Evolutionary conservation across 2,888 invertebrate species (phyloP), one percentile per base, ranked within the genome.

Genomic region (Leptinotarsa rubiginosa): DNA sequence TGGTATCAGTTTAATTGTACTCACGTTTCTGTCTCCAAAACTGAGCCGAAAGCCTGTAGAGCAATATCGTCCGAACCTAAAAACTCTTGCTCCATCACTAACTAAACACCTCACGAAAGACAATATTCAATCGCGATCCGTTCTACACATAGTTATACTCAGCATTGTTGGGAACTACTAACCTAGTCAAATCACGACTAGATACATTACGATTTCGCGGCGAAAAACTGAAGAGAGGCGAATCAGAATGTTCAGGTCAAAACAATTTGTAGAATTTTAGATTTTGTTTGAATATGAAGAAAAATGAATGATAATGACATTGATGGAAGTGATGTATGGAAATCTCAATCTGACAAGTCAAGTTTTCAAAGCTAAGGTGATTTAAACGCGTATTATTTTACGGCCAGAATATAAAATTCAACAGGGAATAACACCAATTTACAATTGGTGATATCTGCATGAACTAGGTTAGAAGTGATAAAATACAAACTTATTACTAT

Each of bases 61-160:
- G 66, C 76, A 65, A 79, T 77, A 20, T 78, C 75, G 54, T 75
- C 77, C 12, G 78, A 68, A 50, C 75, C 70, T 56, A 77, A 69
- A 73, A 75, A 75, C 67, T 77, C 74, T 72, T 73, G 77, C 41
- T 77, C 71, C 73, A 75, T 75, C 68, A 59, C 65, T 65, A 59
- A 59, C 15, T 59, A 59, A 59, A 16, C 41, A 67, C 22, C 20
- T 25, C 15, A 59, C 59, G 13, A 22, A 59, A 10, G 22, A 22
- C 22, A 15, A 59, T 20, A 7, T 22, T 59, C 25, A 20, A 59
- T 4, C 41, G 10, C 3, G 41, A 41, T 12, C 2, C 10, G 10
- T 41, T 41, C 41, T 31, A 69, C 68, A 54, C n/a, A 18, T 52
- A 52, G 4, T 18, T 12, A 2, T 18, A n/a, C 31, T 31, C 31